These are phyloP conservation scores for Coendou prehensilis DNA, from an alignment of 2,797 vertebrate species.

Conservation along the genomic window DNA sequence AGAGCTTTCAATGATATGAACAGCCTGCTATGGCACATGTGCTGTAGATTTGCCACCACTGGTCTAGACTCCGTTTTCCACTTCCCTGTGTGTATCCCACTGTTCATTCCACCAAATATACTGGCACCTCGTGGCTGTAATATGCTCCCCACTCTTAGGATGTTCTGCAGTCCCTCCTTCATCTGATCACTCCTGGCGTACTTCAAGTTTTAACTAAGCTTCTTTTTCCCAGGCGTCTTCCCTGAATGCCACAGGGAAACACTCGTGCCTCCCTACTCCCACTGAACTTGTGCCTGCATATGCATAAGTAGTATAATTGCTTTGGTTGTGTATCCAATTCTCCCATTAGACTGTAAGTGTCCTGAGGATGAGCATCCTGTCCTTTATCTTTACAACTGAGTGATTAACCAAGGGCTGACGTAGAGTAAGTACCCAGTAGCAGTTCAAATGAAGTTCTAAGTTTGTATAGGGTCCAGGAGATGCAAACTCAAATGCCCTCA, in stretches of 20 bases:
- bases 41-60: background rate
- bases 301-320: background rate
- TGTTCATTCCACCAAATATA: background rate
- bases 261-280: background rate
- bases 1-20: background rate
- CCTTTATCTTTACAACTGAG: background rate
- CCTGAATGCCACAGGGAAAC: background rate
- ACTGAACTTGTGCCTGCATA: background rate
- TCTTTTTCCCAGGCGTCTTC: background rate
- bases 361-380: background rate
- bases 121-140: too few species aligned
- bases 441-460: background rate
- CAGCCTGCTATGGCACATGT: background rate
- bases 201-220: background rate
- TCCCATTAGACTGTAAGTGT: background rate
- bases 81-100: rapidly evolving
- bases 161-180: background rate
- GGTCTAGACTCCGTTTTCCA: background rate
- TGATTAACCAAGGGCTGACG: background rate
- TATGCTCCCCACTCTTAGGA: background rate
- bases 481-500: background rate
- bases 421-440: background rate
- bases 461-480: too few species aligned
- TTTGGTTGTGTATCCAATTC: background rate
- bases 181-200: background rate